These are phyloP conservation scores for Drosophila ficusphila DNA, from an alignment of 1,140 invertebrate species.

Conservation along the genomic window DNA sequence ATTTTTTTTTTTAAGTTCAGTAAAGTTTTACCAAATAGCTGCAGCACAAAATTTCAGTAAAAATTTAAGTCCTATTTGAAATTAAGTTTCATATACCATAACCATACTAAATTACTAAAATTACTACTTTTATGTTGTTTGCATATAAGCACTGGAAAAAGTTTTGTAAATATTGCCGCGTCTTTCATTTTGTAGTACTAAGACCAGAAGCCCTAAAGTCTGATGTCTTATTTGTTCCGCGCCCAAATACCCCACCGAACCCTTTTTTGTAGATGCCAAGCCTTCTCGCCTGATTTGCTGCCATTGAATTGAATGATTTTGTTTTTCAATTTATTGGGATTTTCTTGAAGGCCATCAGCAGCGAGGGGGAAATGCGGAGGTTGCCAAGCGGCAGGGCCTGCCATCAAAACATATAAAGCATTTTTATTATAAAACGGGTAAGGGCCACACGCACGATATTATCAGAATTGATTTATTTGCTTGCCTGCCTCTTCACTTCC, in stretches of 20 bases:
- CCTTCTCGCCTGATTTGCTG: constrained; percentile 69
- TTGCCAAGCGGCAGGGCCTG: constrained; percentile 11
- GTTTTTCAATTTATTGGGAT: constrained; percentile 83
- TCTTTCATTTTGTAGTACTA: neutral
- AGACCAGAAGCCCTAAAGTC: constrained; percentile 21
- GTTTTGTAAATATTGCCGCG: neutral
- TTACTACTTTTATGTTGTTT: neutral
- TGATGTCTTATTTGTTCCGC: constrained; percentile 66
- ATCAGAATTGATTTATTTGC: constrained; percentile 78
- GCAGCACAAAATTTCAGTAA: no score
- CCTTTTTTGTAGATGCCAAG: constrained; percentile 49
- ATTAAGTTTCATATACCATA: neutral
- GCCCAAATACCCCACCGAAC: constrained; percentile 23
- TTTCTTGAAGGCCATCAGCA: constrained; percentile 31
- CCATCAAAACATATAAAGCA: constrained; percentile 74
- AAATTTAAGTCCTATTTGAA: no score
- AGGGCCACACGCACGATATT: constrained; percentile 64
- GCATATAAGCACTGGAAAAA: neutral
- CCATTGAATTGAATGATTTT: constrained; percentile 82
- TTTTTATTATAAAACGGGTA: constrained; percentile 68
- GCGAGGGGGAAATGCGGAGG: constrained; percentile 2
- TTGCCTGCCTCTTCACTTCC: constrained; percentile 19
- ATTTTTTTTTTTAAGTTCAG: no score
- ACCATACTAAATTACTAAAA: neutral
- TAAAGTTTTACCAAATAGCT: no score